Evolutionary conservation across 2,888 invertebrate genomes (phyloP).

Genomic region (Leucoma salicis): DNA sequence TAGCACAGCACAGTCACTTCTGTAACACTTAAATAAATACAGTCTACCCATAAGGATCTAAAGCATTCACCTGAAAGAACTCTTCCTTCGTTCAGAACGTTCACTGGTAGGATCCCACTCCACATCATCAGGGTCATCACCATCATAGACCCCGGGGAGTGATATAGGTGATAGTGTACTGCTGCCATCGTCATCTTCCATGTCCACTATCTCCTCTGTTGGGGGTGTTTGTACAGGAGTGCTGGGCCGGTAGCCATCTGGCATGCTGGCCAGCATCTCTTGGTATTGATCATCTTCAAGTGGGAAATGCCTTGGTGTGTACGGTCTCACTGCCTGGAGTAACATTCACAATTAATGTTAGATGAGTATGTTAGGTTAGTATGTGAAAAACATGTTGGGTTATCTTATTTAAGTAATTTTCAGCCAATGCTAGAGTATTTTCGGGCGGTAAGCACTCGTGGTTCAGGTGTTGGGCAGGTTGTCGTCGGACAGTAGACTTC

Average conservation of each 20-base stretch:
- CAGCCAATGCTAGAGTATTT: too few species aligned
- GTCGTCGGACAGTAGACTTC: too few species aligned
- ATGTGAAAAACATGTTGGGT: background rate
- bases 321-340: slow-evolving; percentile 85
- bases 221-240: slow-evolving; percentile 20
- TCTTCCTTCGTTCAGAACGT: slow-evolving; percentile 51
- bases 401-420: background rate
- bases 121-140: slow-evolving; percentile 93
- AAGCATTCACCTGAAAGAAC: slow-evolving; percentile 47
- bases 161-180: slow-evolving; percentile 57
- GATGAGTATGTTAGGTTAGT: slow-evolving; percentile 23
- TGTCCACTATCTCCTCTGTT: slow-evolving; percentile 15
- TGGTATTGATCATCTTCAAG: slow-evolving; percentile 86
- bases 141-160: slow-evolving; percentile 73
- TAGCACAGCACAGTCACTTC: background rate
- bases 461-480: too few species aligned
- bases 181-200: slow-evolving; percentile 27
- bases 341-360: slow-evolving; percentile 33
- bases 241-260: slow-evolving; percentile 79
- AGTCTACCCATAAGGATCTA: background rate
- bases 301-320: slow-evolving; percentile 89
- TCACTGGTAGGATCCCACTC: slow-evolving; percentile 87
- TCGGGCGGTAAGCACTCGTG: too few species aligned
- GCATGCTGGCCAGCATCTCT: slow-evolving; percentile 87
- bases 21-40: background rate